phyloP scores from a whole-genome alignment of 2,113 vertebrate species.

The Cephalopholis sonnerati region DNA sequence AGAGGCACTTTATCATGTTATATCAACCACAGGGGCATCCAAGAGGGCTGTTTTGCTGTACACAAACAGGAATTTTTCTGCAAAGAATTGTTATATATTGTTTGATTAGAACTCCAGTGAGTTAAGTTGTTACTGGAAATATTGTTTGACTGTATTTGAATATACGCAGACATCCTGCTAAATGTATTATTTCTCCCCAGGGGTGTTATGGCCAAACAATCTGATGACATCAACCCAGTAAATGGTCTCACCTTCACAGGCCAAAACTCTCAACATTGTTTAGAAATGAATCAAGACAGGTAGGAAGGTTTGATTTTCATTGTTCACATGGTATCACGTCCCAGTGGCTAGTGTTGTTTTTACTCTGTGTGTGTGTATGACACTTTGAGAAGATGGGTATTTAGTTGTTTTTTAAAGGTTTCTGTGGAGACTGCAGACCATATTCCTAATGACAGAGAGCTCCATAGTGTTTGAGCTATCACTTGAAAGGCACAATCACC shows the following conservation, averaged over 20 bases:
- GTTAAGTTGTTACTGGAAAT: background rate
- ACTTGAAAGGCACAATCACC: too few relatives aligned
- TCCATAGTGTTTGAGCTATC: too few relatives aligned
- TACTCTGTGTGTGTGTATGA: too few relatives aligned
- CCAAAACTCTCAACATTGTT: slow-evolving; percentile 20
- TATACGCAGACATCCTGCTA: background rate
- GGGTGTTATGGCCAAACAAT: slow-evolving; percentile 48
- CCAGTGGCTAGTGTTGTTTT: too few relatives aligned
- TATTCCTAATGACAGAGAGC: too few relatives aligned
- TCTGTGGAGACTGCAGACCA: too few relatives aligned
- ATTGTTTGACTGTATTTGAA: background rate
- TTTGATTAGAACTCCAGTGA: background rate
- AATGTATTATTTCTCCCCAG: background rate
- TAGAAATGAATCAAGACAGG: slow-evolving; percentile 60
- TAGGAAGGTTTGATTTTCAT: slow-evolving; percentile 16
- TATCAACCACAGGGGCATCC: too few relatives aligned
- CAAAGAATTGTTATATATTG: background rate
- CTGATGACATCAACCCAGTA: slow-evolving; percentile 18
- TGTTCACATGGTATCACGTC: background rate
- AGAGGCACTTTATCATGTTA: too few relatives aligned
- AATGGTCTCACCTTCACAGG: slow-evolving; percentile 13
- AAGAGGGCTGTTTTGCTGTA: too few relatives aligned
- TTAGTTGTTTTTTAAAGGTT: too few relatives aligned
- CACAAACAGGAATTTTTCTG: background rate
- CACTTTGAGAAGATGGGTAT: too few relatives aligned